Conservation (phyloP, 2,888 invertebrate species). For the Drosophila tanythrix region DNA sequence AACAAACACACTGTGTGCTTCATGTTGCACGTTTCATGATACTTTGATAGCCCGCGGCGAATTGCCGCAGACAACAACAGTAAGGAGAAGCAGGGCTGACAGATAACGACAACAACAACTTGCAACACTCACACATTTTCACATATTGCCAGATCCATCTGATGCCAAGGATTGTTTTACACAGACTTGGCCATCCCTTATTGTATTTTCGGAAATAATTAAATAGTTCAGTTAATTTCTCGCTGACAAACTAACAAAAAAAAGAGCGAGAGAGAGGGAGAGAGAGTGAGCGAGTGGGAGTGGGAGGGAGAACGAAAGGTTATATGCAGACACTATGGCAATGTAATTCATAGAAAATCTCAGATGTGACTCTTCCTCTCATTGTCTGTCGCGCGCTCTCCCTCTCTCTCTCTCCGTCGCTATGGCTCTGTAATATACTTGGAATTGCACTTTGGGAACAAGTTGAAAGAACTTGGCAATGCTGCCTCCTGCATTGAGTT, state of each 20-base stretch:
- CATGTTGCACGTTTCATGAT: not conserved
- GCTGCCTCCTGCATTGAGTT: slow-evolving; percentile 19
- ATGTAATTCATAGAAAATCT: slow-evolving; percentile 21
- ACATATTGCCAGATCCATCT: slow-evolving; percentile 5
- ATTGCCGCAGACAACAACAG: slow-evolving; percentile 1
- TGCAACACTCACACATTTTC: slow-evolving; percentile 3
- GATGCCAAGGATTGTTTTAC: not conserved
- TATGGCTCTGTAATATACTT: slow-evolving; percentile 15
- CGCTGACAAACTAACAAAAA: not conserved
- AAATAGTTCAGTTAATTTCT: not conserved
- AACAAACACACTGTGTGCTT: slow-evolving; percentile 2
- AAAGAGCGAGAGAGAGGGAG: not conserved
- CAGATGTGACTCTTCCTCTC: not conserved
- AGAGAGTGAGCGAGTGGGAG: too few species aligned
- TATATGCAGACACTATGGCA: not conserved
- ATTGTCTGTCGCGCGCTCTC: not conserved
- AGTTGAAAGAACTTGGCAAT: slow-evolving; percentile 25
- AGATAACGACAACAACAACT: not conserved
- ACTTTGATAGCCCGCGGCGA: slow-evolving; percentile 9
- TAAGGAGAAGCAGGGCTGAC: not conserved
- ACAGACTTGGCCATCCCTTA: not conserved
- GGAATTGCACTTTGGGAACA: slow-evolving; percentile 18
- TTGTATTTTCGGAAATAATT: not conserved
- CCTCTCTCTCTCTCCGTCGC: not conserved
- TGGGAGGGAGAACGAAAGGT: not conserved